Conservation (phyloP, 2,113 vertebrate genomes). For the Myodes glareolus region DNA sequence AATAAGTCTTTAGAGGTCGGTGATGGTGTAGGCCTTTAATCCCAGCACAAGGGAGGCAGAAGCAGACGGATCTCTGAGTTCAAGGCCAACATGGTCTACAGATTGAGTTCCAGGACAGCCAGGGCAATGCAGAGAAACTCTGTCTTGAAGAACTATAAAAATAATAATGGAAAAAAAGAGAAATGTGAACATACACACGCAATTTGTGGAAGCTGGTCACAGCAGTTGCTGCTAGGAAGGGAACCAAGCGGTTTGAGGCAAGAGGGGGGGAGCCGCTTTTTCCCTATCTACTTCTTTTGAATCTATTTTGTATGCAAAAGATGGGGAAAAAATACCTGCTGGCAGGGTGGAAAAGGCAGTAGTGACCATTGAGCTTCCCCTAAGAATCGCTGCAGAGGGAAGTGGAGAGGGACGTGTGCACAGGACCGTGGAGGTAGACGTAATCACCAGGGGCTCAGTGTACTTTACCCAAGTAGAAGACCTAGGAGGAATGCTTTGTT, state of each 20-base stretch:
- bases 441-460: not conserved
- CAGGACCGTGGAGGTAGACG: not conserved
- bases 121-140: not conserved
- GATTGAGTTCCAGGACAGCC: not conserved
- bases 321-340: not conserved
- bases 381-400: not conserved
- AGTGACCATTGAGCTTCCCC: not conserved
- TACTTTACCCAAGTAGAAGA: not conserved
- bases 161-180: not conserved
- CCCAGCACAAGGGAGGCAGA: not conserved
- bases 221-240: not conserved
- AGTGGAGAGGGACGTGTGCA: not conserved
- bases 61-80: not conserved
- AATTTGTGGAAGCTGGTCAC: not conserved
- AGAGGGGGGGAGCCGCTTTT: not conserved
- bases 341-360: not conserved
- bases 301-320: not conserved
- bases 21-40: not conserved
- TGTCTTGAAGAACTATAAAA: not conserved
- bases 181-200: too few species aligned
- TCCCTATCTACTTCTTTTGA: not conserved
- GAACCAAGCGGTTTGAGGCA: not conserved
- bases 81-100: not conserved
- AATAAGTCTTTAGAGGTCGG: not conserved
- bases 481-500: not conserved